Evolutionary conservation across 2,797 vertebrate genomes (phyloP).

Genomic region (Tinamus major): DNA sequence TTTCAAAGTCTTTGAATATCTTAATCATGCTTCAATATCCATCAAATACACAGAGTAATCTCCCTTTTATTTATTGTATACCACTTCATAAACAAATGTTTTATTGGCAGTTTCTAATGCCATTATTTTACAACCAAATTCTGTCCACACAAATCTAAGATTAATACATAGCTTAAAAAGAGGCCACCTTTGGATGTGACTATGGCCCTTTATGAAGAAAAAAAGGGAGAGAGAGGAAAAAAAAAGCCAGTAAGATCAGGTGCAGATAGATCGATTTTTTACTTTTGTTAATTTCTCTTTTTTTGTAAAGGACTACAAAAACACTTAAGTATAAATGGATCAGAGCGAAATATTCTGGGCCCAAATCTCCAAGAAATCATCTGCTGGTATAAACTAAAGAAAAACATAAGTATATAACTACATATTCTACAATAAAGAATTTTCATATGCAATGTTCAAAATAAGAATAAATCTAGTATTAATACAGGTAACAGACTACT

Average conservation of each 20-base stretch:
- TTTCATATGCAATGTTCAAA: neutral
- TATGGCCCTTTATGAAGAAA: neutral
- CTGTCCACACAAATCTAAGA: neutral
- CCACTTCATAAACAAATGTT: neutral
- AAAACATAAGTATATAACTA: neutral
- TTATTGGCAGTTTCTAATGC: neutral
- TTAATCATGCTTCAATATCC: neutral
- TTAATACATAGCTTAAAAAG: neutral
- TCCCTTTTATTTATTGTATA: neutral
- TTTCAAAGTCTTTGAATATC: neutral
- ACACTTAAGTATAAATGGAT: neutral
- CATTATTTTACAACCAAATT: neutral
- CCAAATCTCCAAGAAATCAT: neutral
- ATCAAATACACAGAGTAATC: neutral
- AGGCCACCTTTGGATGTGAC: neutral
- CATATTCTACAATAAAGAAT: neutral
- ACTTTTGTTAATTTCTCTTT: neutral
- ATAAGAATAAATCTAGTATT: neutral
- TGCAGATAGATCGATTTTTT: neutral
- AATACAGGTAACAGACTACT: neutral
- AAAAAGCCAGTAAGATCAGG: neutral
- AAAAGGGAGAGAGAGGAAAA: neutral
- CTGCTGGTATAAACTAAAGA: neutral
- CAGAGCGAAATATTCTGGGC: neutral
- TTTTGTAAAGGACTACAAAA: neutral